Base-by-base conservation (phyloP, 1,140 invertebrate genomes). In the Pomacea maculata region DNA sequence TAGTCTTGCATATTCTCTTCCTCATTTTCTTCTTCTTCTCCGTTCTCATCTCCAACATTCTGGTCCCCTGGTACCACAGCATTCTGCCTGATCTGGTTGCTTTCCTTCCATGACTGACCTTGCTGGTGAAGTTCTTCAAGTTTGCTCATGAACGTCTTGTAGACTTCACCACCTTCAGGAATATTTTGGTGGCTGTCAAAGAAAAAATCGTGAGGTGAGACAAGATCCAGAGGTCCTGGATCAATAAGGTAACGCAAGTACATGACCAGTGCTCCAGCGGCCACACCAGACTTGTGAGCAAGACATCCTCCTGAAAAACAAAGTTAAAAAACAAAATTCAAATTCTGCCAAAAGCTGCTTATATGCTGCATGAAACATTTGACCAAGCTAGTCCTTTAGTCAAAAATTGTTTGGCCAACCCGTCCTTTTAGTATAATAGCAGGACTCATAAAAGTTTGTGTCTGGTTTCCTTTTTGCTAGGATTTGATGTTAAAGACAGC, bases 241-340 rank as follows among this genome's bases (percentile, higher is more conserved):
- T 88, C 85, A 19, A 89, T 75, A 3, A 91, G 77, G 76, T 87
- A 90, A 10, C 88, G 82, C 45, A 90, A 65, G 73, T 91, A 90
- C 82, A 90, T 86, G 19, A 84, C 80, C 29, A 91, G 81, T 12
- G 90, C 88, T 57, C 87, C 88, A 67, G 86, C 83, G 9, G 86
- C 89, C 54, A 91, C 86, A 14, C 86, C 89, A n/a, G 89, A 90
- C 77, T 90, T 89, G 75, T 91, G 88, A 12, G 85, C 82, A 3
- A 89, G 79, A 84, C 90, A 91, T 14, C 87, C 88, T 84, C 83
- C 90, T 91, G 83, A 52, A 86, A 87, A 71, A 78, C 78, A 79
- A 65, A 15, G 0, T 25, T 25, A 25, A 25, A 75, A 77, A 71
- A 11, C 14, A 72, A 17, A 80, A 74, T 9, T 17, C 0, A 1